Percentiles rank a stretch among this genome's conserved stretches.
These are phyloP conservation scores for Drosophila pallidifrons DNA, from an alignment of 1,140 invertebrate genomes.

Conservation along the genomic window DNA sequence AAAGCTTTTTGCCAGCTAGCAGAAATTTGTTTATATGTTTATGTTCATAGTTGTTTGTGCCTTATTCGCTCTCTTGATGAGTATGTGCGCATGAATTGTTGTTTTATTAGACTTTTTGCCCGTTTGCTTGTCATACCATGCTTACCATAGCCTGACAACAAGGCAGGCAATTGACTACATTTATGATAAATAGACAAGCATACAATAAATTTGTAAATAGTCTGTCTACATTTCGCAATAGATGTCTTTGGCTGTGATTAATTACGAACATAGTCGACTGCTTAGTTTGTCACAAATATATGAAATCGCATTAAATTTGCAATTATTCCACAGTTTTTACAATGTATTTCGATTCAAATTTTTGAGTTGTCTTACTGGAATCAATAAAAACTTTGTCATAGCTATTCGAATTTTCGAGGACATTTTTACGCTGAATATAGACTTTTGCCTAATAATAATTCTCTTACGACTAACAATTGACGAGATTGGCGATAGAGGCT, in stretches of 20 bases:
- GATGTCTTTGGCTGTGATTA: slow-evolving; percentile 14
- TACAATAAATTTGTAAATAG: slow-evolving; percentile 6
- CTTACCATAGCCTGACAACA: slow-evolving; percentile 33
- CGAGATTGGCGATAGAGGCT: background rate
- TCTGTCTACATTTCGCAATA: background rate
- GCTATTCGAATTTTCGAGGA: slow-evolving; percentile 4
- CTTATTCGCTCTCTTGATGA: background rate
- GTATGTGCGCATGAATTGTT: slow-evolving; percentile 8
- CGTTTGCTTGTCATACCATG: slow-evolving; percentile 24
- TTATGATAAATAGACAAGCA: slow-evolving; percentile 40
- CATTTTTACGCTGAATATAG: background rate
- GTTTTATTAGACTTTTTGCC: slow-evolving; percentile 23
- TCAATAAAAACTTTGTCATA: slow-evolving; percentile 16
- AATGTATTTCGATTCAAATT: background rate
- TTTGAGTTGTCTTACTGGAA: background rate
- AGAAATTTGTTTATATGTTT: slow-evolving; percentile 63
- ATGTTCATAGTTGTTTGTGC: slow-evolving; percentile 63
- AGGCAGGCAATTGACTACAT: slow-evolving; percentile 28
- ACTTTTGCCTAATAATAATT: slow-evolving; percentile 3
- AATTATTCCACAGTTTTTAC: slow-evolving; percentile 2
- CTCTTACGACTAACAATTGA: background rate
- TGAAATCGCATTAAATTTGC: background rate
- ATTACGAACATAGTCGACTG: slow-evolving; percentile 1
- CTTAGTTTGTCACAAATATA: background rate
- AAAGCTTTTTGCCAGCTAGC: slow-evolving; percentile 70